A percentile compares a stretch with the other conserved stretches of the same genome.
Conservation (phyloP, 2,113 vertebrate genomes). For the Engraulis encrasicolus region DNA sequence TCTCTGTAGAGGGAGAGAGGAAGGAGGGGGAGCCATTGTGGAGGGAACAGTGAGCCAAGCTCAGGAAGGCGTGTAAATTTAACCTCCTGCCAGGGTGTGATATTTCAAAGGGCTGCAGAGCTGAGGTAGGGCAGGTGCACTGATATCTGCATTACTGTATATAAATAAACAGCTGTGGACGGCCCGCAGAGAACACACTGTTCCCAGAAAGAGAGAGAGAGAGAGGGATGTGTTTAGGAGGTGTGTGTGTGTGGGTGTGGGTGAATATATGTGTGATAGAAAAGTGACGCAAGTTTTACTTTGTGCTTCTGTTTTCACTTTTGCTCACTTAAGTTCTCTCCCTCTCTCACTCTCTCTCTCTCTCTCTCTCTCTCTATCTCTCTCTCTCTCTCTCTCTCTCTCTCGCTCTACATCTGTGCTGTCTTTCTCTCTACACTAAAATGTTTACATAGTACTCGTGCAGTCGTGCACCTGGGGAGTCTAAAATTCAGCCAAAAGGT, state of each 20-base stretch:
- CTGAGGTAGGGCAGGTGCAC: constrained; percentile 12
- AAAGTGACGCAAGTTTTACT: constrained; percentile 16
- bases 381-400: background rate
- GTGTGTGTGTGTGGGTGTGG: too few species aligned
- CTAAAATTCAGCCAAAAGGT: too few species aligned
- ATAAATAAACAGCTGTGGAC: constrained; percentile 20
- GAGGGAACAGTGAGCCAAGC: background rate
- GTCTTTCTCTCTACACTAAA: background rate
- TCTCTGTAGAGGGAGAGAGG: background rate
- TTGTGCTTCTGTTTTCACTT: background rate
- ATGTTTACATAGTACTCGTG: too few species aligned
- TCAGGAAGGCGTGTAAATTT: constrained; percentile 20
- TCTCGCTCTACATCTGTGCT: background rate
- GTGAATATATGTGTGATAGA: background rate
- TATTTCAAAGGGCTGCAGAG: constrained; percentile 12
- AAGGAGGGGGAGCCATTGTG: background rate
- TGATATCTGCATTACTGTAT: background rate
- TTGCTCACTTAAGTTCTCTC: background rate
- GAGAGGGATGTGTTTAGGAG: too few species aligned
- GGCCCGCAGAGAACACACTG: background rate
- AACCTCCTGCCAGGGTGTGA: constrained; percentile 1
- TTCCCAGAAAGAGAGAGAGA: background rate
- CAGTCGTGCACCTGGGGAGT: too few species aligned
- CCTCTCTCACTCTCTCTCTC: too few species aligned
- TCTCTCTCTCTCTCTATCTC: too few species aligned